These are phyloP conservation scores for Amitus sp. DNA, from an alignment of 2,888 invertebrate species.

Conservation along the genomic window DNA sequence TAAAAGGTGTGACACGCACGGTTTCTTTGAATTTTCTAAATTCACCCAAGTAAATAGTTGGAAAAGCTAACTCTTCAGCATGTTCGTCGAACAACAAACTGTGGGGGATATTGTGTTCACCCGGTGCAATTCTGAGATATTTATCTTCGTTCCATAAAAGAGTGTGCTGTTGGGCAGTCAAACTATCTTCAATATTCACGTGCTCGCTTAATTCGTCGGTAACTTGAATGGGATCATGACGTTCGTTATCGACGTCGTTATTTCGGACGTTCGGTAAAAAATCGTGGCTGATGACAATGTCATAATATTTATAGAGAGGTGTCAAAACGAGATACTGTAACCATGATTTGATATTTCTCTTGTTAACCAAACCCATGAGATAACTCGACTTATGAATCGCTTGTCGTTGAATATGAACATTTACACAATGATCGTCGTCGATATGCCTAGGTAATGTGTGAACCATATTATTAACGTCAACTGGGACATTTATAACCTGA, in stretches of 20 bases:
- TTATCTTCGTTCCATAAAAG: slow-evolving; percentile 42
- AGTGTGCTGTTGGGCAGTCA: slow-evolving; percentile 38
- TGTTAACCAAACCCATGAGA: slow-evolving; percentile 42
- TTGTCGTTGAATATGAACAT: slow-evolving; percentile 45
- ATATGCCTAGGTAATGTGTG: slow-evolving; percentile 10
- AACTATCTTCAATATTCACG: slow-evolving; percentile 28
- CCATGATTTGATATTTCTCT: slow-evolving; percentile 43
- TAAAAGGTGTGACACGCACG: slow-evolving; percentile 30
- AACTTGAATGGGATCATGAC: background rate
- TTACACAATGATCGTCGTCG: slow-evolving; percentile 47
- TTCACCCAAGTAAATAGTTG: slow-evolving; percentile 35
- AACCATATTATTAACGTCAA: slow-evolving; percentile 19
- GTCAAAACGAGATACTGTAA: slow-evolving; percentile 36
- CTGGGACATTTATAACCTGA: slow-evolving; percentile 27
- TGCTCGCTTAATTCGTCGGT: slow-evolving; percentile 35
- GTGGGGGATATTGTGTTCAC: slow-evolving; percentile 23
- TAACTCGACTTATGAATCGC: slow-evolving; percentile 43
- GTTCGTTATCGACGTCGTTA: background rate
- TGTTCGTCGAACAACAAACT: slow-evolving; percentile 47
- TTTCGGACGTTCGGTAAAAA: too few species aligned
- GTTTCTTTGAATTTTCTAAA: slow-evolving; percentile 24
- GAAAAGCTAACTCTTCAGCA: slow-evolving; percentile 60
- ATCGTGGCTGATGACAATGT: slow-evolving; percentile 13
- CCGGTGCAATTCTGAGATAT: slow-evolving; percentile 36
- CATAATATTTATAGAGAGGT: slow-evolving; percentile 30